Base-by-base conservation (phyloP, 1,140 invertebrate genomes). In the Eriocheir sinensis region DNA sequence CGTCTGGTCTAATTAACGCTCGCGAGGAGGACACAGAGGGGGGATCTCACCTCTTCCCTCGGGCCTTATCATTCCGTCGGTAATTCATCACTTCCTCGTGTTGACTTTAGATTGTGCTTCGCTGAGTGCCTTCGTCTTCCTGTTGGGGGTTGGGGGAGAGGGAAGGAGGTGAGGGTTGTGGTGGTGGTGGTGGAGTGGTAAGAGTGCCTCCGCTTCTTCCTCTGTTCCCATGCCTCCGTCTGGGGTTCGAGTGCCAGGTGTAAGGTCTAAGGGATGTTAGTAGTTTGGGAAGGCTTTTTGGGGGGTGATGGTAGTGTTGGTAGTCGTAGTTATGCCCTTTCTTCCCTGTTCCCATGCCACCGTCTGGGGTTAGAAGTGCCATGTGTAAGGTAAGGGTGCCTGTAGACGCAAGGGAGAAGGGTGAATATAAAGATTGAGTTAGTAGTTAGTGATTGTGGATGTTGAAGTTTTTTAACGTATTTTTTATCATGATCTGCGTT, bases 1-100 rank as follows among this genome's bases (percentile, higher is more conserved):
- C 83, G 91, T 92, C 91, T 53, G 91, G 91, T 83, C 79, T 92
- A 92, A 92, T 92, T 92, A 92, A 92, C 91, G 81, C 91, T 44
- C 81, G 32, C 80, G 41, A 12, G n/a, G 8, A 36, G 91, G 79
- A 44, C 80, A 92, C 91, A 92, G 91, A 34, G 91, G 30, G 30
- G 79, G 48, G 48, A n/a, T 32, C 48, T 32, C 53, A 53, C 40
- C 44, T 48, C 36, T 30, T 81, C 41, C 79, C 41, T 34, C 40
- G 38, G n/a, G 34, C 80, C 80, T 92, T 92, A 92, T 93, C 85
- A 36, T 12, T 32, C 2, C 79, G 6, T 15, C 15, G 44, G 53
- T 83, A 86, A 93, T 93, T 93, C 53, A 93, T 60, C 92, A 88
- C 48, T 48, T 72, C 44, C 83, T 89, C 44, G 83, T 88, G 85